Percentiles rank a stretch among this genome's conserved stretches.
These are phyloP conservation scores for Acronicta alni DNA, from an alignment of 2,888 invertebrate genomes.

Conservation along the genomic window DNA sequence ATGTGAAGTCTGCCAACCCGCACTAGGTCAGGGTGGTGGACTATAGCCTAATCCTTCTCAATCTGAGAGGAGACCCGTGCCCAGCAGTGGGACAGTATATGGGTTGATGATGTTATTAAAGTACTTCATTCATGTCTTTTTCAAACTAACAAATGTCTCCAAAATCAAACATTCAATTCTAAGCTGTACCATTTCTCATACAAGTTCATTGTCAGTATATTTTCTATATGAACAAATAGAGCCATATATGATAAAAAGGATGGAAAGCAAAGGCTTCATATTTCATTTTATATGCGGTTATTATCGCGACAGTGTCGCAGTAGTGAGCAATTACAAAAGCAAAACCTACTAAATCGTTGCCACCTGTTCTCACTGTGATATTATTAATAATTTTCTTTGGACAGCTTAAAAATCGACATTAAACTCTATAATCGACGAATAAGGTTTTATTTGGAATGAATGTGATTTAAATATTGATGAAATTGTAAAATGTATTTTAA, in stretches of 20 bases:
- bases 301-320: constrained; percentile 75
- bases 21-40: too few species aligned
- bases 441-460: constrained; percentile 57
- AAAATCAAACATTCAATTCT: too few species aligned
- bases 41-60: too few species aligned
- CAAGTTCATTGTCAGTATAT: constrained; percentile 10
- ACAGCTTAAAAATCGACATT: constrained; percentile 44
- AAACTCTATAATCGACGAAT: constrained; percentile 28
- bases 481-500: constrained; percentile 59
- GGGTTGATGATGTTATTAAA: too few species aligned
- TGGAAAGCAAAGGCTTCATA: constrained; percentile 60
- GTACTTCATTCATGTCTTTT: constrained; percentile 56
- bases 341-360: constrained; percentile 78
- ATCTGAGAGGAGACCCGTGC: too few species aligned
- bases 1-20: too few species aligned
- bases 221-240: neutral
- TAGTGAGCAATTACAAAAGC: constrained; percentile 83
- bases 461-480: constrained; percentile 13
- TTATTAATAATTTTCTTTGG: constrained; percentile 76
- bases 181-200: neutral
- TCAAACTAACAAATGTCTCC: too few species aligned
- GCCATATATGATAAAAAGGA: constrained; percentile 17
- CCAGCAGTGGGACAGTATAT: too few species aligned
- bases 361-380: constrained; percentile 82
- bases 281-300: constrained; percentile 72